Evolutionary conservation across 2,113 vertebrate genomes (phyloP).

Genomic region (Physeter macrocephalus): DNA sequence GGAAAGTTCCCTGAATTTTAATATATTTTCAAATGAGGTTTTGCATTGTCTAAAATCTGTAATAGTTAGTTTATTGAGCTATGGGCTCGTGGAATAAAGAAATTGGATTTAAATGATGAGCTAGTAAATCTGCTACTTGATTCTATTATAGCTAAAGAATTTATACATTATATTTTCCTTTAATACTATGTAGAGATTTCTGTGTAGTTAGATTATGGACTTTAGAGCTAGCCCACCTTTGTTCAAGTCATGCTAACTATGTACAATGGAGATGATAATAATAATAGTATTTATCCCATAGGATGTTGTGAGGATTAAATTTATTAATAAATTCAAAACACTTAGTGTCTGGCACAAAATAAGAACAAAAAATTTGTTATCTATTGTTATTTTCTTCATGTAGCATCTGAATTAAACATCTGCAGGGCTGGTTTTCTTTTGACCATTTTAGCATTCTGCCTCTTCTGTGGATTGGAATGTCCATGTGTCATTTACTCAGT

Average conservation of each 20-base stretch:
- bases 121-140: conserved; percentile 8
- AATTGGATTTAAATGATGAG: background rate
- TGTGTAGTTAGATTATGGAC: background rate
- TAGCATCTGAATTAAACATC: background rate
- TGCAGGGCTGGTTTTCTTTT: background rate
- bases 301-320: background rate
- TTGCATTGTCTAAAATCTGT: conserved; percentile 20
- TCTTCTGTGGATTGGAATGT: background rate
- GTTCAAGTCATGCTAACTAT: conserved; percentile 8
- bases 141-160: background rate
- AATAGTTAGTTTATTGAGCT: conserved; percentile 27
- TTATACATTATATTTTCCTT: conserved; percentile 18
- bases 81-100: background rate
- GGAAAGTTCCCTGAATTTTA: background rate
- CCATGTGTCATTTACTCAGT: background rate
- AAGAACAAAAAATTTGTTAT: background rate
- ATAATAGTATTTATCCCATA: background rate
- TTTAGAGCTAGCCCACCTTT: background rate
- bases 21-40: conserved; percentile 12
- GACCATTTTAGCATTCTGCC: background rate
- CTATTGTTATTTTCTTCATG: background rate
- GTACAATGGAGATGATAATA: background rate
- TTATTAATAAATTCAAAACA: conserved; percentile 9
- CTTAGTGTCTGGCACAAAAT: background rate
- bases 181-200: background rate